phyloP scores from a whole-genome alignment of 2,888 invertebrate species.

The Philonicus albiceps region DNA sequence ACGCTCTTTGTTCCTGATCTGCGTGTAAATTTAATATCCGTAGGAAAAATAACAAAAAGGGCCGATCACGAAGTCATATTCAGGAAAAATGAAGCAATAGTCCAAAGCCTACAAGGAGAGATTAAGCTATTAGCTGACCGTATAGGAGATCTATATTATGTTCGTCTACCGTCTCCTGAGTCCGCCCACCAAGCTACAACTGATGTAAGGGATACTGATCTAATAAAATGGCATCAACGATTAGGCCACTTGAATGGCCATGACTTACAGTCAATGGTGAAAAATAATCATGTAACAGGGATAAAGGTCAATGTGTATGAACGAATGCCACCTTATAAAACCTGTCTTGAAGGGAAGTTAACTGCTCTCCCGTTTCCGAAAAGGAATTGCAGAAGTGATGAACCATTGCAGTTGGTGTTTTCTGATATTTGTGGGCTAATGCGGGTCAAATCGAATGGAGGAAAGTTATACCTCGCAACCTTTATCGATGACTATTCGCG shows the following conservation, averaged over 20 bases:
- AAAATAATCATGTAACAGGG: neutral
- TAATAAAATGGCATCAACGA: neutral
- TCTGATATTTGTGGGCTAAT: constrained; percentile 20
- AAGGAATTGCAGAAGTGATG: neutral
- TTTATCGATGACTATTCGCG: constrained; percentile 48
- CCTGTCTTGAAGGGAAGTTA: neutral
- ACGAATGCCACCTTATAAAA: neutral
- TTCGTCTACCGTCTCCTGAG: neutral
- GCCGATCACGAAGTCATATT: neutral
- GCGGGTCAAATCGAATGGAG: constrained; percentile 36
- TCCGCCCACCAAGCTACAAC: neutral
- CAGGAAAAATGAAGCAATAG: neutral
- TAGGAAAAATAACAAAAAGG: neutral
- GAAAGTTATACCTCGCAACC: constrained; percentile 45
- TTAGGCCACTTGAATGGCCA: too few relatives aligned
- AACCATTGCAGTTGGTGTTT: neutral
- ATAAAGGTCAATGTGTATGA: neutral
- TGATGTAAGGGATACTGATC: neutral
- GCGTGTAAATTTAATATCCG: neutral
- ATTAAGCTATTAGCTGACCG: neutral
- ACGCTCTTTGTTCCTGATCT: neutral
- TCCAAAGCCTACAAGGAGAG: neutral
- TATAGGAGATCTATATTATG: neutral
- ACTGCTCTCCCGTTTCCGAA: neutral
- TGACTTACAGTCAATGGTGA: neutral